Conservation (phyloP, 2,888 invertebrate species). For the Scaptomyza cyrtandrae region DNA sequence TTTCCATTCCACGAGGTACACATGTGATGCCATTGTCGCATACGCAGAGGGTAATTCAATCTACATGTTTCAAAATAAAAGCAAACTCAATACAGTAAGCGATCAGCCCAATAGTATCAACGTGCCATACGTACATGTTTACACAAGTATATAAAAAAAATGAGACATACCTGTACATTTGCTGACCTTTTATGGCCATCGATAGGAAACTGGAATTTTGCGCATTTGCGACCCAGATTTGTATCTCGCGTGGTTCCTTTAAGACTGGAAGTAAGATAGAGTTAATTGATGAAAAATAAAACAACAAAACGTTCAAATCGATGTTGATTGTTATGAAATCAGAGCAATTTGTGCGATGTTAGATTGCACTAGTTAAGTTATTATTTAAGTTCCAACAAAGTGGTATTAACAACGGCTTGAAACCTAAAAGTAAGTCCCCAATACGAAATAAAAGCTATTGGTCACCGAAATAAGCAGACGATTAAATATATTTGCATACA, state of each 20-base stretch:
- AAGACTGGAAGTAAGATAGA: slow-evolving; percentile 86
- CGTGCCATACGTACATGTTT: background rate
- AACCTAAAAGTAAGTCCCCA: background rate
- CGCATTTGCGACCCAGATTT: slow-evolving; percentile 92
- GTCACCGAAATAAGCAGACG: background rate
- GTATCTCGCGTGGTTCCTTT: slow-evolving; percentile 90
- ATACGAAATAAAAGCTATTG: background rate
- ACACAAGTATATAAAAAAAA: background rate
- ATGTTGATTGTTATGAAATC: slow-evolving; percentile 37
- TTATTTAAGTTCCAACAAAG: background rate
- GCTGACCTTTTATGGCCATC: slow-evolving; percentile 92
- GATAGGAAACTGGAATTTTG: slow-evolving; percentile 92
- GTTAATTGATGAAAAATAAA: slow-evolving; percentile 15
- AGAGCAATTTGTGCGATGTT: slow-evolving; percentile 39
- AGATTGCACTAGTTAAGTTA: slow-evolving; percentile 16
- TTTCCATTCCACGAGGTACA: slow-evolving; percentile 95
- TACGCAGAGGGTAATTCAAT: slow-evolving; percentile 88
- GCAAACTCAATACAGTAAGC: slow-evolving; percentile 8
- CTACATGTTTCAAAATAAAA: slow-evolving; percentile 79
- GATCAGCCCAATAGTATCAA: slow-evolving; percentile 12
- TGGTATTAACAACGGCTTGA: background rate
- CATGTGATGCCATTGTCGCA: slow-evolving; percentile 93
- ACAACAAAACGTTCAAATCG: slow-evolving; percentile 13
- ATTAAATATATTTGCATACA: background rate
- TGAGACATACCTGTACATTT: slow-evolving; percentile 88